These are phyloP conservation scores for Tanypteryx hageni DNA, from an alignment of 2,888 invertebrate species.

Conservation along the genomic window DNA sequence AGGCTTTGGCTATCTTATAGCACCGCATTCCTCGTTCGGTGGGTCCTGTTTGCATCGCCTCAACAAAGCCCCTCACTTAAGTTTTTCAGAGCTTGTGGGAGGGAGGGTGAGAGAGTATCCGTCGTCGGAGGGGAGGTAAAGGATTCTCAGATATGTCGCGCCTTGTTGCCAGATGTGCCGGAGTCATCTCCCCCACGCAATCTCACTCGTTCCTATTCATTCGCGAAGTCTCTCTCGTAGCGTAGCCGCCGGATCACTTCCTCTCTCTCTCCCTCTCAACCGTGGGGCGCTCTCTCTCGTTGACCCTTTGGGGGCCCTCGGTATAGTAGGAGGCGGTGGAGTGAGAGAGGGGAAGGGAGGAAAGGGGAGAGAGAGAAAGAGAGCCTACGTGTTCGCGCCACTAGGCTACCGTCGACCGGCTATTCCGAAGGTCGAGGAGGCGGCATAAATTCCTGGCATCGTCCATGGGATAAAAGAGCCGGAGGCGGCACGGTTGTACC, in stretches of 20 bases:
- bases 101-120: not conserved
- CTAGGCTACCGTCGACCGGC: slow-evolving; percentile 26
- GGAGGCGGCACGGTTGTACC: slow-evolving; percentile 61
- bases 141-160: slow-evolving; percentile 59
- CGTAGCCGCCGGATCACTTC: slow-evolving; percentile 45
- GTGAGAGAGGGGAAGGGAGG: not conserved
- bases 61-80: slow-evolving; percentile 22
- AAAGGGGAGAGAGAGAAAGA: not conserved
- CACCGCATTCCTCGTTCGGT: slow-evolving; percentile 54
- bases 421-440: slow-evolving; percentile 63
- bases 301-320: slow-evolving; percentile 6
- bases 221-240: slow-evolving; percentile 57
- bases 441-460: slow-evolving; percentile 57
- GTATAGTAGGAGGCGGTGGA: not conserved
- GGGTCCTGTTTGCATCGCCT: slow-evolving; percentile 32
- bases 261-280: slow-evolving; percentile 18
- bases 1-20: slow-evolving; percentile 45
- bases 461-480: slow-evolving; percentile 52
- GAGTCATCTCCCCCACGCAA: slow-evolving; percentile 55
- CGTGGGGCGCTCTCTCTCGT: slow-evolving; percentile 19
- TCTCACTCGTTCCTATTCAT: slow-evolving; percentile 56
- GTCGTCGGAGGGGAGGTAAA: slow-evolving; percentile 25
- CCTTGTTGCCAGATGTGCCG: slow-evolving; percentile 53
- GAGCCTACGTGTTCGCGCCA: not conserved
- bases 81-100: slow-evolving; percentile 14